Evolutionary conservation across 2,888 invertebrate genomes (phyloP), one percentile per base, ranked within the genome.

Genomic region (Polymixis lichenea): DNA sequence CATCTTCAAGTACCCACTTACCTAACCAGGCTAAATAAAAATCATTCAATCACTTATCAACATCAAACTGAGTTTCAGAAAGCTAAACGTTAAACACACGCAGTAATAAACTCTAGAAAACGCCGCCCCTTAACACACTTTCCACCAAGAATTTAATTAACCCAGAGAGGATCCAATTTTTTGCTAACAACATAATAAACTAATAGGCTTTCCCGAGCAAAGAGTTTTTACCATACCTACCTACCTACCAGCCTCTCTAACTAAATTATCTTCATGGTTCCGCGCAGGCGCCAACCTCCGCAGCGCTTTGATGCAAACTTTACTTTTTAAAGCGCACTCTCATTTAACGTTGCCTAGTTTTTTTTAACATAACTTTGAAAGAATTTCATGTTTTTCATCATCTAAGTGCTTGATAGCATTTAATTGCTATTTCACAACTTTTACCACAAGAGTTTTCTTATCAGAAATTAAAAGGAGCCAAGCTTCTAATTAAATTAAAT

Each of bases 251-350:
- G 49, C 22, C 46, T 17, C 9, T n/a, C 25, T 49, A 75, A 85
- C 79, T 61, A 79, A 75, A 76, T 84, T 82, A 82, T 46, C 60
- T 76, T 65, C 58, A n/a, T 53, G 72, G 65, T 70, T 15, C 64
- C 32, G 68, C 65, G 67, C 68, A 71, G 9, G 25, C 60, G 72
- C 53, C 61, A 56, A 53, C 46, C 17, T 28, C n/a, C 13, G 46
- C 25, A n/a, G 25, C 8, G 66, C 61, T 80, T 64, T 71, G 75
- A 82, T 71, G 72, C 51, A 64, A 84, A 83, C 56, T 61, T 79
- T 69, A 72, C 46, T 60, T 73, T 82, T 71, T 68, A 19, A 66
- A 84, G 72, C 60, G 60, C 70, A 70, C 60, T 76, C 62, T 73
- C 77, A 71, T 73, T 80, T 60, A 51, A 61, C 46, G 65, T 61